phyloP scores from a whole-genome alignment of 2,888 invertebrate genomes.

The Noctua janthina region DNA sequence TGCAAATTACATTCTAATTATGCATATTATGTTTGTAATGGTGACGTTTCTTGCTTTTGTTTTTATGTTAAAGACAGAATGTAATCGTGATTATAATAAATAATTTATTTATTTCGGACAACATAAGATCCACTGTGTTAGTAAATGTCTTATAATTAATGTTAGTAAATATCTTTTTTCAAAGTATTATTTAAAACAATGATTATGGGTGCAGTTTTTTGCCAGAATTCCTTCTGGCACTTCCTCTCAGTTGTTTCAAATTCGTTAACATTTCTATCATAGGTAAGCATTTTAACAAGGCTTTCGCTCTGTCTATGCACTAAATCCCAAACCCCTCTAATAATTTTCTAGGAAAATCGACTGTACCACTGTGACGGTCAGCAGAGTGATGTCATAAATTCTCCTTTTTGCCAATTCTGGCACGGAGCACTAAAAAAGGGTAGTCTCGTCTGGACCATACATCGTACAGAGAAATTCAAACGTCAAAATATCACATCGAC shows the following conservation, averaged over 20 bases:
- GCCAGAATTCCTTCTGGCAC: not conserved
- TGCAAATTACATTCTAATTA: not conserved
- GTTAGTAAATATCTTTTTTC: too few relatives aligned
- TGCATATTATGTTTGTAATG: not conserved
- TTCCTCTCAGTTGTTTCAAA: not conserved
- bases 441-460: constrained; percentile 30
- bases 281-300: not conserved
- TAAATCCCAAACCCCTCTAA: constrained; percentile 1
- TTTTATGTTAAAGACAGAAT: not conserved
- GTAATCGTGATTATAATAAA: not conserved
- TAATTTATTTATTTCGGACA: too few relatives aligned
- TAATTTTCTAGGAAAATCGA: constrained; percentile 6
- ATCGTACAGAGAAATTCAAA: constrained; percentile 32
- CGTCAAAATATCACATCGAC: constrained; percentile 38
- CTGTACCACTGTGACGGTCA: constrained; percentile 18
- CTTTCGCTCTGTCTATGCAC: not conserved
- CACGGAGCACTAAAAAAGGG: constrained; percentile 48
- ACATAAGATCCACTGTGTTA: too few relatives aligned
- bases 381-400: constrained; percentile 33
- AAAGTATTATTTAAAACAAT: too few relatives aligned
- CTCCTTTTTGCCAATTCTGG: constrained; percentile 34
- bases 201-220: not conserved
- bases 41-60: not conserved
- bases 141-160: too few relatives aligned
- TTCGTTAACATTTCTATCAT: not conserved